Percentiles rank a stretch among this genome's conserved stretches.
Conservation (phyloP, 2,113 vertebrate genomes). For the Holacanthus passer region DNA sequence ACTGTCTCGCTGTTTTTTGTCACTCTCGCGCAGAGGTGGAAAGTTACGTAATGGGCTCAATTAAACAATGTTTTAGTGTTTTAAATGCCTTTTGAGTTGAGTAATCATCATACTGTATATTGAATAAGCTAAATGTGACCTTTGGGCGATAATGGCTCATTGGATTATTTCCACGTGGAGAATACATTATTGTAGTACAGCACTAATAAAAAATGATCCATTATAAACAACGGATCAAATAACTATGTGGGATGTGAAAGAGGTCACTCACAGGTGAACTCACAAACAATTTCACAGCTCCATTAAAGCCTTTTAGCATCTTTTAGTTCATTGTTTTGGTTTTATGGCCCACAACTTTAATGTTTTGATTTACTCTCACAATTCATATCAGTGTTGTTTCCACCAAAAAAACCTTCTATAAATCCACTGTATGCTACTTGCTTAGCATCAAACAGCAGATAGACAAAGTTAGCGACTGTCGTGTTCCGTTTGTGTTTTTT, state of each 20-base stretch:
- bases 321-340: neutral
- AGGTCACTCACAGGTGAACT: neutral
- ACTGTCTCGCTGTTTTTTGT: conserved; percentile 27
- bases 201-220: neutral
- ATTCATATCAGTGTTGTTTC: no score
- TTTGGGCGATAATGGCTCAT: neutral
- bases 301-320: no score
- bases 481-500: neutral
- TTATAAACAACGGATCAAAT: neutral
- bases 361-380: no score
- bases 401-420: no score
- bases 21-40: neutral
- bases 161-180: neutral
- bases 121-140: neutral
- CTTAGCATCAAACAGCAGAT: no score
- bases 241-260: neutral
- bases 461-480: neutral
- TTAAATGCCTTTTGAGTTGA: conserved; percentile 9
- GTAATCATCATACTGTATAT: neutral
- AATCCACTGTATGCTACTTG: no score
- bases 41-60: neutral
- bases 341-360: neutral
- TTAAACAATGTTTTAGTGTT: neutral
- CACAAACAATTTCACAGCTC: no score
- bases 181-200: no score